Evolutionary conservation across 1,140 invertebrate genomes (phyloP).

Genomic region (Lepidurus arcticus): DNA sequence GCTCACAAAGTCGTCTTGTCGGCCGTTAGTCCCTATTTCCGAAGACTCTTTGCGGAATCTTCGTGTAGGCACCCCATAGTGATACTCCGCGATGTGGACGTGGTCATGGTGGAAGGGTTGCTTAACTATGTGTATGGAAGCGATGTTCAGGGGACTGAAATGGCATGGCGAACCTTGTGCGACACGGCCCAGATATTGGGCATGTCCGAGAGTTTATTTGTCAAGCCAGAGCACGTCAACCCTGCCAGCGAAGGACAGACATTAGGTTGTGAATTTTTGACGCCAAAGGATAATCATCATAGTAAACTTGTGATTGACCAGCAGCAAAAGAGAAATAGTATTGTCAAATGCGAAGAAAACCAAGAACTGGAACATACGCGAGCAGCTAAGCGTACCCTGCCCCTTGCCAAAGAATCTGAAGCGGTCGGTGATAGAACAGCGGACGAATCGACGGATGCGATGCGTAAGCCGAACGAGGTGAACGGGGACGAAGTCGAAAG

Average conservation of each 20-base stretch:
- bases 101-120: conserved; percentile 78
- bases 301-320: not conserved
- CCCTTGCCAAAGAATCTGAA: not conserved
- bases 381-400: not conserved
- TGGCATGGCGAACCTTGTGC: not conserved
- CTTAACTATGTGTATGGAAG: conserved; percentile 87
- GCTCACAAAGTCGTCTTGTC: conserved; percentile 37
- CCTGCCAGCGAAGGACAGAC: not conserved
- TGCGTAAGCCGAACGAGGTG: not conserved
- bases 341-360: not conserved
- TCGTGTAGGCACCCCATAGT: conserved; percentile 86
- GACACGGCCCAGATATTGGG: conserved; percentile 4
- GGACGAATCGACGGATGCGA: not conserved
- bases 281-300: not conserved
- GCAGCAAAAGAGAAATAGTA: not conserved
- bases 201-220: not conserved
- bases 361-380: not conserved
- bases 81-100: conserved; percentile 86
- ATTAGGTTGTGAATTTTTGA: conserved; percentile 14
- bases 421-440: not conserved
- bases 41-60: conserved; percentile 32
- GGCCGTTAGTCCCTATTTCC: conserved; percentile 36
- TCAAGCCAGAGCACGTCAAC: not conserved
- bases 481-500: not conserved
- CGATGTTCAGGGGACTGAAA: conserved; percentile 32